These are phyloP conservation scores for Merops nubicus DNA, from an alignment of 2,113 vertebrate species.

Conservation along the genomic window DNA sequence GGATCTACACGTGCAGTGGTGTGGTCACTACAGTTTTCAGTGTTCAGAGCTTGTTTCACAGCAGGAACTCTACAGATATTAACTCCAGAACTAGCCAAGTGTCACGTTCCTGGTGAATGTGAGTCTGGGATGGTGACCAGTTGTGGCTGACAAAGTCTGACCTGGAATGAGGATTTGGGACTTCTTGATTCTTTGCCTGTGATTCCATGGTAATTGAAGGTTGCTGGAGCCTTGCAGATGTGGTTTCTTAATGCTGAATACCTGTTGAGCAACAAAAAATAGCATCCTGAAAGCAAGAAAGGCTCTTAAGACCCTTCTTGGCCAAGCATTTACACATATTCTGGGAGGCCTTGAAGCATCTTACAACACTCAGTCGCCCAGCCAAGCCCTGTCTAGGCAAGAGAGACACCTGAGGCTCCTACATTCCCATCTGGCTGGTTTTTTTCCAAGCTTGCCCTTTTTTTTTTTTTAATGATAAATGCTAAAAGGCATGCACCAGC, in stretches of 20 bases:
- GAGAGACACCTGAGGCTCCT: neutral
- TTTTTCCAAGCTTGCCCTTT: neutral
- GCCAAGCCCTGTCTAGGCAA: neutral
- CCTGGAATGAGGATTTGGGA: neutral
- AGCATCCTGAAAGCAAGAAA: neutral
- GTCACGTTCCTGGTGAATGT: neutral
- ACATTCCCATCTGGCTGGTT: neutral
- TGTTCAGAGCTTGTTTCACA: neutral
- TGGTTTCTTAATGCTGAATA: neutral
- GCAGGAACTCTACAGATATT: neutral
- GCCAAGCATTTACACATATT: neutral
- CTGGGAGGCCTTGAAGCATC: neutral
- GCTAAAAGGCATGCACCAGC: neutral
- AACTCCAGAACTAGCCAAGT: neutral
- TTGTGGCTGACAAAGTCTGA: neutral
- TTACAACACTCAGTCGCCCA: neutral
- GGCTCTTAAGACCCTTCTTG: neutral
- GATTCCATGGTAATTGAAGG: neutral
- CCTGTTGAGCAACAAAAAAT: neutral
- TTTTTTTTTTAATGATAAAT: neutral
- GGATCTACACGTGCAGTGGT: neutral
- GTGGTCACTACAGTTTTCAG: neutral
- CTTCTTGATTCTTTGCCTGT: neutral
- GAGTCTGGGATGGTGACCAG: neutral
- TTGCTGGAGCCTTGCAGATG: neutral